A percentile compares a stretch with the other conserved stretches of the same genome.
These are phyloP conservation scores for Drosophila gunungcola DNA, from an alignment of 1,140 invertebrate genomes.

Conservation along the genomic window DNA sequence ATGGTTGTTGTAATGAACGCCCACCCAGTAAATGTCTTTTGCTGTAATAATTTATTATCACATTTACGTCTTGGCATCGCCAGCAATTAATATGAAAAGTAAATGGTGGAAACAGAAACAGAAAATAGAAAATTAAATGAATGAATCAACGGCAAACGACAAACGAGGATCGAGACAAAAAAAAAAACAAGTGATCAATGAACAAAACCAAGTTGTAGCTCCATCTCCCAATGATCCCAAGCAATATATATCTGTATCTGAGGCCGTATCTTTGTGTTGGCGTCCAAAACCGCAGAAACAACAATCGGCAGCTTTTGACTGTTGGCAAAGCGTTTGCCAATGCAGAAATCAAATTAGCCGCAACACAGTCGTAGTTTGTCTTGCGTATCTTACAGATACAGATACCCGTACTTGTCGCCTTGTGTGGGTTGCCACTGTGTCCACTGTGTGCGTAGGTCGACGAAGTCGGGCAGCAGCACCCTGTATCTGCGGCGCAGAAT, in stretches of 20 bases:
- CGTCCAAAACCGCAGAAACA: slow-evolving; percentile 54
- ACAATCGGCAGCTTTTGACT: slow-evolving; percentile 75
- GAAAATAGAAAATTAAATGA: slow-evolving; percentile 71
- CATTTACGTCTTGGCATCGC: slow-evolving; percentile 66
- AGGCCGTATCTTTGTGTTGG: slow-evolving; percentile 61
- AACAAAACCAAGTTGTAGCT: slow-evolving; percentile 50
- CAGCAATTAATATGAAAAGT: slow-evolving; percentile 77
- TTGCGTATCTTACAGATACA: slow-evolving; percentile 73
- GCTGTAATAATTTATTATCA: slow-evolving; percentile 82
- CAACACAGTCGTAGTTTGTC: slow-evolving; percentile 61
- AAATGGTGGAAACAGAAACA: slow-evolving; percentile 37
- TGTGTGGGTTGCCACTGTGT: slow-evolving; percentile 53
- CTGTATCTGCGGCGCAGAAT: slow-evolving; percentile 62
- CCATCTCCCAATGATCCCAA: slow-evolving; percentile 23
- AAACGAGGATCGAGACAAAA: slow-evolving; percentile 15
- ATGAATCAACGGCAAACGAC: slow-evolving; percentile 67
- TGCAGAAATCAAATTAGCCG: slow-evolving; percentile 78
- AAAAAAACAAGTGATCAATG: slow-evolving; percentile 66
- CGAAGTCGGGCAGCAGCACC: slow-evolving; percentile 42
- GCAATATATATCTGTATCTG: slow-evolving; percentile 49
- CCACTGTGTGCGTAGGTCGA: slow-evolving; percentile 69
- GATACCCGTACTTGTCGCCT: slow-evolving; percentile 70
- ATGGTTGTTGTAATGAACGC: slow-evolving; percentile 61
- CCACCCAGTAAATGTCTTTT: slow-evolving; percentile 66
- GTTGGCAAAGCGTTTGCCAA: slow-evolving; percentile 73